Evolutionary conservation across 2,113 vertebrate genomes (phyloP).

Genomic region (Bubo bubo): DNA sequence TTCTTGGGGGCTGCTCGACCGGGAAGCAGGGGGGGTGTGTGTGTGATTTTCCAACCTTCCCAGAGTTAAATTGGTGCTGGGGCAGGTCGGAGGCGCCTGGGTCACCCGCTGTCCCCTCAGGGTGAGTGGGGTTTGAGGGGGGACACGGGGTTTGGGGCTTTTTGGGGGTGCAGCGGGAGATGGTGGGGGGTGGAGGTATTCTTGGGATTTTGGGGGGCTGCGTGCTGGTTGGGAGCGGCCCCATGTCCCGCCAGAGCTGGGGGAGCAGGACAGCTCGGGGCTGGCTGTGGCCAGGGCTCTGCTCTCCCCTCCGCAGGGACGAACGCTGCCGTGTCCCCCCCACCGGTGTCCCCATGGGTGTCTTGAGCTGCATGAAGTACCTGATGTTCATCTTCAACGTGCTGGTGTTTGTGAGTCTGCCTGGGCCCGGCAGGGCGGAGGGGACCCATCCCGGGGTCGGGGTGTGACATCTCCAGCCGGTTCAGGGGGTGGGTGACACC

Average conservation of each 20-base stretch:
- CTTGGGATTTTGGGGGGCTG: background rate
- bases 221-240: too few relatives aligned
- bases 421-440: background rate
- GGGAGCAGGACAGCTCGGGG: background rate
- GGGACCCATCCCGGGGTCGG: accelerated
- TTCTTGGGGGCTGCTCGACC: background rate
- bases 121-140: background rate
- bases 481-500: background rate
- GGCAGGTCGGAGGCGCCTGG: background rate
- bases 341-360: background rate
- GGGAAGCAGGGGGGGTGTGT: too few relatives aligned
- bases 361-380: conserved; percentile 63
- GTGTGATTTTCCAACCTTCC: background rate
- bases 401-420: conserved; percentile 70
- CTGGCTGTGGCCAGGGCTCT: background rate
- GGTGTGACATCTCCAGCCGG: accelerated
- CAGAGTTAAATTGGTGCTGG: accelerated
- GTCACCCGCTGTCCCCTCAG: accelerated
- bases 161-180: background rate
- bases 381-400: conserved; percentile 72
- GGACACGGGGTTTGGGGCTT: accelerated
- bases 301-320: background rate
- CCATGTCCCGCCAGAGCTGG: accelerated
- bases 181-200: background rate
- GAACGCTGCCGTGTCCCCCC: accelerated